Conservation (phyloP, 1,140 invertebrate species). For the Atta texana region DNA sequence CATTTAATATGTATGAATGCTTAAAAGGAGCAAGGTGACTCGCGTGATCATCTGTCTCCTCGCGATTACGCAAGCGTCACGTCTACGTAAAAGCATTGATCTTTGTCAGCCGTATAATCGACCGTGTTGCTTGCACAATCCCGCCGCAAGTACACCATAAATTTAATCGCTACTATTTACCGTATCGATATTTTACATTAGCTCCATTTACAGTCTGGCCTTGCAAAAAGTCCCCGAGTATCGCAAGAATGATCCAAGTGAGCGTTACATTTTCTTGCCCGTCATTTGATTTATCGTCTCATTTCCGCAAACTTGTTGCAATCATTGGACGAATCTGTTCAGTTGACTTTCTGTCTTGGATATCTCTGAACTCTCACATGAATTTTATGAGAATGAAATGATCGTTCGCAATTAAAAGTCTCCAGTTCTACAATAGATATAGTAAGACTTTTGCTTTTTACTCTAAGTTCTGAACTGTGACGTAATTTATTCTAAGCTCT, state of each 20-base stretch:
- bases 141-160: constrained; percentile 27
- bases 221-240: constrained; percentile 8
- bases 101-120: constrained; percentile 57
- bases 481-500: too few species aligned
- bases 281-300: neutral
- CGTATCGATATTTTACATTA: constrained; percentile 46
- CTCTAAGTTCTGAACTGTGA: too few species aligned
- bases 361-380: neutral
- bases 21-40: constrained; percentile 71
- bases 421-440: neutral
- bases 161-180: constrained; percentile 42
- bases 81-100: constrained; percentile 52
- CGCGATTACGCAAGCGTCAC: constrained; percentile 42
- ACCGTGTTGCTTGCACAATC: constrained; percentile 25
- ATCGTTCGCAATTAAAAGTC: neutral
- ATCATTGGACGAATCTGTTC: constrained; percentile 4
- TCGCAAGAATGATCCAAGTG: constrained; percentile 1
- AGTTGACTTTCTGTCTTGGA: neutral
- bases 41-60: constrained; percentile 49
- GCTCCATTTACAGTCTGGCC: constrained; percentile 14
- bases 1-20: constrained; percentile 79
- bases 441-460: too few species aligned
- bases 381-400: neutral
- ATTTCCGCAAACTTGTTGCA: neutral
- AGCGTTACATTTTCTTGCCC: constrained; percentile 10